These are phyloP conservation scores for Parascotia fuliginaria DNA, from an alignment of 2,888 invertebrate genomes.

Conservation along the genomic window DNA sequence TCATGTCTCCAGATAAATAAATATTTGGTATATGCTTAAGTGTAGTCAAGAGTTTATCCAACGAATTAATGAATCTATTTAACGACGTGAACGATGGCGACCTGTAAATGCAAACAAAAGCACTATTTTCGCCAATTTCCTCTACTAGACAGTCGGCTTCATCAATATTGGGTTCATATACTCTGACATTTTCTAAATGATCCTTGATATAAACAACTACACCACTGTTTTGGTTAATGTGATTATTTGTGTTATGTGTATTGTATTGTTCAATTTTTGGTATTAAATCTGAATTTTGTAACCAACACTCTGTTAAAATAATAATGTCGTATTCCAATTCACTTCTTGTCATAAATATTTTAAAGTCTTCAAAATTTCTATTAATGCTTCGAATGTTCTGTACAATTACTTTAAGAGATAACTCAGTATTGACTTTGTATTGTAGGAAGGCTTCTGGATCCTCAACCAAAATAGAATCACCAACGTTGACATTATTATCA, in stretches of 20 bases:
- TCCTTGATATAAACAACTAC: not conserved
- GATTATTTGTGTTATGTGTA: not conserved
- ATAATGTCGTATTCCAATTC: not conserved
- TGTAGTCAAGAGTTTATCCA: no score
- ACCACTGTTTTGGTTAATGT: not conserved
- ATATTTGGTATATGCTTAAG: no score
- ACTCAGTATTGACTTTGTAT: not conserved
- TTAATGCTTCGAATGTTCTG: not conserved
- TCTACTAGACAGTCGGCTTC: not conserved
- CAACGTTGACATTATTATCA: slow-evolving; percentile 1
- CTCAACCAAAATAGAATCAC: not conserved
- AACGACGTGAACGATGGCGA: slow-evolving; percentile 4
- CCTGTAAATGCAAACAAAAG: slow-evolving; percentile 4
- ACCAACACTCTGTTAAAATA: not conserved
- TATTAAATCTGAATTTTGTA: not conserved
- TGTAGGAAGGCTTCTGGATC: not conserved
- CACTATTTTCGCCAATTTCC: not conserved
- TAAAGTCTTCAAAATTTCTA: not conserved
- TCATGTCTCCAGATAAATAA: no score
- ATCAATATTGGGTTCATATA: not conserved
- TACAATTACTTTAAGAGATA: not conserved
- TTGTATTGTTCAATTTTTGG: not conserved
- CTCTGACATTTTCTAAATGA: not conserved
- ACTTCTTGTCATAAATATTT: not conserved
- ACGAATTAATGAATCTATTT: no score